Evolutionary conservation across 2,113 vertebrate species (phyloP), one percentile per base, ranked within the genome.

Genomic region (Sorex araneus): DNA sequence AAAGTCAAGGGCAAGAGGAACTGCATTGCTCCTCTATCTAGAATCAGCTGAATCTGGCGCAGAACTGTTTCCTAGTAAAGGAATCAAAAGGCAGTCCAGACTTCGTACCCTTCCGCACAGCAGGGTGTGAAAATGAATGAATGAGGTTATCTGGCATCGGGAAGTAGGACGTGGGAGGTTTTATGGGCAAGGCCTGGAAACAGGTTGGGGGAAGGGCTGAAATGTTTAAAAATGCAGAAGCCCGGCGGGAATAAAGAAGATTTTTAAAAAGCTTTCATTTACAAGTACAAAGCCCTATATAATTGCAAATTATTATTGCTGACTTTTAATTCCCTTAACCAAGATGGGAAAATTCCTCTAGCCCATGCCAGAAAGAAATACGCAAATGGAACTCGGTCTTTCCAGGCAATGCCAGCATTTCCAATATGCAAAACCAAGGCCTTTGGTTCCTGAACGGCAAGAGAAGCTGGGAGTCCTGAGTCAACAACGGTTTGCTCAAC

Each of bases 341-440:
- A 90, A 92, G 94, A 92, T 63, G 77, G 73, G 30, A 84, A 97
- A 93, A 93, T 74, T 89, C 64, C 74, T 87, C 71, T 89, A 84
- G 73, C 45, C 73, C 27, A 36, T 76, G 50, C 66, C 60, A 63
- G 50, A 71, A 88, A 87, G 19, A 13, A 64, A 69, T 30, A 34
- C 34, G 47, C 71, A 67, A 28, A 75, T 9, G 1, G 74, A 89
- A 11, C n/a, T 69, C 86, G 94, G 67, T 60, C 81, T 85, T 83
- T 25, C 8, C 28, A 85, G 81, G 73, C 54, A 85, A 25, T 8
- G 15, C 40, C 70, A 28, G 47, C 32, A 80, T 60, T 69, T 94
- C 66, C 71, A 75, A 43, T 36, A 92, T 32, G n/a, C n/a, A 71
- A 60, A 63, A 60, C 82, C 50, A 16, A 73, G 64, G 84, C 32